Base-by-base conservation (phyloP, 1,140 invertebrate genomes). In the Homalodisca vitripennis region DNA sequence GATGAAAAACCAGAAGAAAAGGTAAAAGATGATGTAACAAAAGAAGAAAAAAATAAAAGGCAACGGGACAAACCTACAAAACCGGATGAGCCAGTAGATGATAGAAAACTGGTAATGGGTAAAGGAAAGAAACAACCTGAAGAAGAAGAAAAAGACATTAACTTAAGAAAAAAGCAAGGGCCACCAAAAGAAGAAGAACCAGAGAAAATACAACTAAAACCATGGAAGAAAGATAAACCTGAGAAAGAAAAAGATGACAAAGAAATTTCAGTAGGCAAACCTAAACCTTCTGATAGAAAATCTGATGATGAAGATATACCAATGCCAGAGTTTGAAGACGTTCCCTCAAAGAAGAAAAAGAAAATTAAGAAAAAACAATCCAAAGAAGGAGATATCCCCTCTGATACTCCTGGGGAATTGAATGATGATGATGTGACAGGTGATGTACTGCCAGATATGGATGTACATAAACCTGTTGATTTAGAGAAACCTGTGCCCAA, bases 111-210 rank as follows among this genome's bases (percentile, higher is more conserved):
- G 3, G 82, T 79, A 0, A 46, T 72, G 2, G 78, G 77, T 6
- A 78, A 76, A 67, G 74, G 76, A 13, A 76, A 79, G 68, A 77
- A 81, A 64, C 75, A 78, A 63, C 71, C 75, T 20, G 66, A 75
- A 65, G 73, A 77, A 34, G 71, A 74, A 67, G 72, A 80, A 55
- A 76, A 81, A 73, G 77, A 81, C 71, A 75, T 82, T 3, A 74
- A 77, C 72, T 77, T 76, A 14, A 83, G 81, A 68, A 79, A 80
- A 65, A 78, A 82, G 48, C 79, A 75, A 79, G 79, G 72, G 70
- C 77, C 70, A 67, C 72, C 72, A 20, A 74, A 76, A 46, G 75
- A 77, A 53, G 76, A 75, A 66, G 41, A 72, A 26, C 73, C 74
- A 0, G 74, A 78, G 66, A 55, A 71, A 71, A 71, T 76, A 12